Evolutionary conservation across 2,113 vertebrate species (phyloP).

Genomic region (Paracanthobrama guichenoti): DNA sequence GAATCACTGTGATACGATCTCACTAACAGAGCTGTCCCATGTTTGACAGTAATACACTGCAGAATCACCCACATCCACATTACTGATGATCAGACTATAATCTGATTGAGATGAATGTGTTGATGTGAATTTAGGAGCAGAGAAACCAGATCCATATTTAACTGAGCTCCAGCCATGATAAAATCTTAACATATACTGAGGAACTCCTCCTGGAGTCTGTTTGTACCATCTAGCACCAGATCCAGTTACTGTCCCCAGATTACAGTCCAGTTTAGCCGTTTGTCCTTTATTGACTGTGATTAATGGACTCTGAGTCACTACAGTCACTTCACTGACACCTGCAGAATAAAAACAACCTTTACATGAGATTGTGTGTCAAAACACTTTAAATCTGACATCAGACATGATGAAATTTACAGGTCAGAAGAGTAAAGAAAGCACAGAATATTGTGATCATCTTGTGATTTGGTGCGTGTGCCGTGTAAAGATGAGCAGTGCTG

Average conservation of each 20-base stretch:
- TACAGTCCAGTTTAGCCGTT: conserved; percentile 41
- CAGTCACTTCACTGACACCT: conserved; percentile 48
- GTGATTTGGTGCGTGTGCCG: conserved; percentile 6
- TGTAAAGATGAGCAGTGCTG: conserved; percentile 32
- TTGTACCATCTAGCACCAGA: conserved; percentile 21
- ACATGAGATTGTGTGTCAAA: not conserved
- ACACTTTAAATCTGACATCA: not conserved
- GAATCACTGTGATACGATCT: no score
- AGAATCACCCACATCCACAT: no score
- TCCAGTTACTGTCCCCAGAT: conserved; percentile 27
- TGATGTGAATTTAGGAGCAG: no score
- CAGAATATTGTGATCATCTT: conserved; percentile 12
- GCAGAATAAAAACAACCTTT: conserved; percentile 37
- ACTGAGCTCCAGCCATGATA: no score
- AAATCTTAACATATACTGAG: no score
- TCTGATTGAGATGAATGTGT: no score
- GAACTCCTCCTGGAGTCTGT: conserved; percentile 35
- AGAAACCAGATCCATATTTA: no score
- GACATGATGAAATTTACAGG: not conserved
- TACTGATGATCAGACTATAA: no score
- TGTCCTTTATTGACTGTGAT: conserved; percentile 36
- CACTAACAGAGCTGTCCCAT: no score
- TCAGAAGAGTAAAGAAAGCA: conserved; percentile 23
- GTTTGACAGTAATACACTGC: no score
- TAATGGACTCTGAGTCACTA: conserved; percentile 42